Percentiles rank a stretch among this genome's conserved stretches.
Evolutionary conservation across 2,797 vertebrate genomes (phyloP).

Genomic region (Sebastes baramenuke): DNA sequence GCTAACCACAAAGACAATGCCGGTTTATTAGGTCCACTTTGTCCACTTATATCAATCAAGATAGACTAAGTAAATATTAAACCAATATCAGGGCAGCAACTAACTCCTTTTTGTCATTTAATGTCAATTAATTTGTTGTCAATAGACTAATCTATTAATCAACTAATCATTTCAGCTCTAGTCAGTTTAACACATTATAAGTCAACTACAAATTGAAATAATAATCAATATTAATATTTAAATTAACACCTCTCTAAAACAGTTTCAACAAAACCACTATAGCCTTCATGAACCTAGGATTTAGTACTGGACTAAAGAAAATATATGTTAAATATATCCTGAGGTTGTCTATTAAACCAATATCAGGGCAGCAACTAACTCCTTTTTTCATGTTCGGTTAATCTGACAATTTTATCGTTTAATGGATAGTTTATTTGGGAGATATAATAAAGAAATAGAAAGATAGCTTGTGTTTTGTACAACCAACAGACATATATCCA

Average conservation of each 20-base stretch:
- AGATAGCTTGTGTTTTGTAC: neutral
- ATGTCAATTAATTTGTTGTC: neutral
- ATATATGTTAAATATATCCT: too few species aligned
- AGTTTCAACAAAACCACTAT: neutral
- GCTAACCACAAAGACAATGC: neutral
- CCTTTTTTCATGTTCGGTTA: neutral
- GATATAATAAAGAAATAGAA: neutral
- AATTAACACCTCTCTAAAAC: neutral
- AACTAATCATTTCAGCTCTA: neutral
- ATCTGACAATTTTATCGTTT: neutral
- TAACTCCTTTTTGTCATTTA: neutral
- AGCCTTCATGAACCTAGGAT: neutral
- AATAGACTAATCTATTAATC: neutral
- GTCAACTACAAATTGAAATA: neutral
- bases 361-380: neutral
- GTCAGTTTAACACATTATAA: neutral
- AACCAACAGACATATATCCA: neutral
- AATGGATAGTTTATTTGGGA: neutral
- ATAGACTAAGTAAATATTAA: neutral
- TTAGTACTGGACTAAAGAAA: neutral
- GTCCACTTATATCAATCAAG: neutral
- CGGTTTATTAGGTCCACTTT: neutral
- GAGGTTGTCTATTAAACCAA: neutral
- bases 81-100: neutral
- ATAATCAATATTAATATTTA: neutral